Conservation (phyloP, 2,113 vertebrate species). For the Harpagus bidentatus region DNA sequence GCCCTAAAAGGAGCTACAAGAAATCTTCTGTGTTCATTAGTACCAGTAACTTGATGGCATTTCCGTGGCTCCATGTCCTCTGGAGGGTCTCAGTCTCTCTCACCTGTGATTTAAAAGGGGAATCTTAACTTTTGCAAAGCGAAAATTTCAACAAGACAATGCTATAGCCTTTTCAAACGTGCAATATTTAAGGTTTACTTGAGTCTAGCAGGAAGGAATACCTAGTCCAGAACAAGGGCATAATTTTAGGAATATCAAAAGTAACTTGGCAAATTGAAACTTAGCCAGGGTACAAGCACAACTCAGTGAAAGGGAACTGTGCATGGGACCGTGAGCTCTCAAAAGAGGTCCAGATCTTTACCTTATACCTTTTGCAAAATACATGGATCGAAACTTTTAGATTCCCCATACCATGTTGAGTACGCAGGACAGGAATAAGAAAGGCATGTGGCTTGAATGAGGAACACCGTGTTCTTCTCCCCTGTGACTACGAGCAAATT, state of each 20-base stretch:
- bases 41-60: background rate
- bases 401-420: background rate
- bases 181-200: background rate
- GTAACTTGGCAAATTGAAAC: background rate
- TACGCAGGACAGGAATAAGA: background rate
- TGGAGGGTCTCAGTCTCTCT: background rate
- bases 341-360: background rate
- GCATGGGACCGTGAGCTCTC: background rate
- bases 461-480: constrained; percentile 16
- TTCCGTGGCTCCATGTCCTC: background rate
- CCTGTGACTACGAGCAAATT: background rate
- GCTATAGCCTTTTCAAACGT: background rate
- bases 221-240: background rate
- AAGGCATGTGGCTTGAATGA: background rate
- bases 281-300: background rate
- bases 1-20: background rate
- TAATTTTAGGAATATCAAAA: background rate
- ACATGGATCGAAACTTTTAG: background rate
- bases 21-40: background rate
- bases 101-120: background rate
- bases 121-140: background rate
- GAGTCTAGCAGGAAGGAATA: background rate
- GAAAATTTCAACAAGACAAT: too few relatives aligned
- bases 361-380: background rate
- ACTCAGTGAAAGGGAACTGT: accelerated